Conservation (phyloP, 1,140 invertebrate species). For the Aporrectodea caliginosa region DNA sequence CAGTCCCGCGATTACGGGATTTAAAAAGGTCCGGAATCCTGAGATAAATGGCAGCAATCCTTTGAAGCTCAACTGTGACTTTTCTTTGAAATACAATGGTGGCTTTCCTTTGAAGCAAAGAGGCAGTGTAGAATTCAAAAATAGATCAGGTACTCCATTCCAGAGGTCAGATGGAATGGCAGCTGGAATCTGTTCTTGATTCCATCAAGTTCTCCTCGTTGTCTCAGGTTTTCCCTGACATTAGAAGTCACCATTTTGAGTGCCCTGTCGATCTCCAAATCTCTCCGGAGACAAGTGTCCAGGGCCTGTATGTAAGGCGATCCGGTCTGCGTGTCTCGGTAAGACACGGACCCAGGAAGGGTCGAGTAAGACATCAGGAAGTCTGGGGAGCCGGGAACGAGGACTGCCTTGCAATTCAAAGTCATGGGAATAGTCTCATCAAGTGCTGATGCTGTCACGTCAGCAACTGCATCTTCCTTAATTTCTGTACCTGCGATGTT, state of each 20-base stretch:
- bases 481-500: no score
- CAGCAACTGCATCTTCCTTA: no score
- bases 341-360: neutral
- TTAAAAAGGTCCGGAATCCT: no score
- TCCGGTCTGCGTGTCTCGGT: neutral
- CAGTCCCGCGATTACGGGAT: no score
- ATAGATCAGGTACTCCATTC: neutral
- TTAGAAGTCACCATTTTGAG: neutral
- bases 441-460: no score
- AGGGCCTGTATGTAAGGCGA: neutral
- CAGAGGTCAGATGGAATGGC: neutral
- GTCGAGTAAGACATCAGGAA: neutral
- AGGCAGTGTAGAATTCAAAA: no score
- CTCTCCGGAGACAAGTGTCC: neutral
- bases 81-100: no score
- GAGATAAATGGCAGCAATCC: no score
- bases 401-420: neutral
- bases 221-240: neutral
- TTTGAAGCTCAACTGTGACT: no score
- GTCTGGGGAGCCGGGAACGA: neutral
- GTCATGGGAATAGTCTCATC: no score
- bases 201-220: neutral
- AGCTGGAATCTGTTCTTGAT: neutral
- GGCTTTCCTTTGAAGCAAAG: no score
- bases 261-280: neutral